These are phyloP conservation scores for Scopus umbretta DNA, from an alignment of 2,113 vertebrate species.

Conservation along the genomic window DNA sequence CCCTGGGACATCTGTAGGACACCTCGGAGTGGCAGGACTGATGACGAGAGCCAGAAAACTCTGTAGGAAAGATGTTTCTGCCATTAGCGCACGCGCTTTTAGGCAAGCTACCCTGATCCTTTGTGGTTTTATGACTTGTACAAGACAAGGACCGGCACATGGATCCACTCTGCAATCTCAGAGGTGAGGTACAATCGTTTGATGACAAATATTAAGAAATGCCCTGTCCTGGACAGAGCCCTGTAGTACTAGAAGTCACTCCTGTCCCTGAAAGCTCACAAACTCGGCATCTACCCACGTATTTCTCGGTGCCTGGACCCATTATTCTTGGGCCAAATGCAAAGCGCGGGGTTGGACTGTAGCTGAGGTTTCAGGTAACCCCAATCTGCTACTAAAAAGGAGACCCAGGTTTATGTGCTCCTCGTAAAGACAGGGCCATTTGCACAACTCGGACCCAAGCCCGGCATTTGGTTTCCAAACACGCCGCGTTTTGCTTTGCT, in stretches of 20 bases:
- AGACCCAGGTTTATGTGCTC: neutral
- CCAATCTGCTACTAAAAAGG: neutral
- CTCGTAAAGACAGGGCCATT: neutral
- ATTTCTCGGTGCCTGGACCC: neutral
- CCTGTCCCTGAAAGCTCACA: neutral
- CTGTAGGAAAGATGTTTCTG: neutral
- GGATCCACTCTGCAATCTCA: neutral
- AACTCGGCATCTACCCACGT: neutral
- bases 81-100: neutral
- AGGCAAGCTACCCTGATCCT: neutral
- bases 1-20: neutral
- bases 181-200: neutral
- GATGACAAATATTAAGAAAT: neutral
- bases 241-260: neutral
- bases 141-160: neutral
- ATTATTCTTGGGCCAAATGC: neutral
- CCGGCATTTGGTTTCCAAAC: neutral
- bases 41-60: neutral
- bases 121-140: neutral
- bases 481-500: rapidly evolving
- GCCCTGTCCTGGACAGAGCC: neutral
- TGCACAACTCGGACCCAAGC: neutral
- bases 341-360: rapidly evolving
- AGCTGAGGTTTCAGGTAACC: neutral
- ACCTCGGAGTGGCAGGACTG: neutral